Base-by-base conservation (phyloP, 2,797 vertebrate genomes). In the Microctenopoma stevenorrisi region DNA sequence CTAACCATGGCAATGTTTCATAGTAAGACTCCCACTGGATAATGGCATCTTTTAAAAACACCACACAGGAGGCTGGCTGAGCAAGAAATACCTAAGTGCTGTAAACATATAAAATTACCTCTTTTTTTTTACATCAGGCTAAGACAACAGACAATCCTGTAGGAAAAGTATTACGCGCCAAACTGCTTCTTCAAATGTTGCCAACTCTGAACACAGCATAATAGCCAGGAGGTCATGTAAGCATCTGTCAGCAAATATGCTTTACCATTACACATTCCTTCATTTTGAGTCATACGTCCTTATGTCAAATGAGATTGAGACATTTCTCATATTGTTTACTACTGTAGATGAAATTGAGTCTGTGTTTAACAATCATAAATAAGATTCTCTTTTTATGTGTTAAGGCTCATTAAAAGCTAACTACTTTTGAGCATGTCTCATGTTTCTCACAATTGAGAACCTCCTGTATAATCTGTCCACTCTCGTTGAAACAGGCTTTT, bases 121-220 rank as follows among this genome's bases (percentile, higher is more conserved):
- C 47, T 43, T 56, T 51, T 74, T 51, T 43, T 56, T 52, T 74
- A 44, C 26, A 60, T 3, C 30, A 57, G 53, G 47, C 37, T 60
- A 4, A 66, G 46, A 55, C 16, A 33, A 37, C 14, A 55, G 37
- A 30, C 28, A 7, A 43, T 16, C 7, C 7, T 37, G 1, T 44
- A 2, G 26, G 22, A 14, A 64, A 56, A 63, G 10, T 28, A 64
- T 11, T 13, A 44, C 30, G 69, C 40, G 11, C n/a, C 16, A 50
- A 57, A 73, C 55, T 69, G 18, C 33, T 13, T 63, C 6, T 22
- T 64, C 3, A 0, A 14, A 25, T 22, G n/a, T 37, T 30, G 33
- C 16, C 9, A 42, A 16, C 25, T 77, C 16, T 48, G 42, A 47
- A 40, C 22, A 56, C 63, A 50, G 35, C 18, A 47, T 57, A 40